A percentile compares a stretch with the other conserved stretches of the same genome.
Conservation (phyloP, 2,888 invertebrate species). For the Agrotis exclamationis region DNA sequence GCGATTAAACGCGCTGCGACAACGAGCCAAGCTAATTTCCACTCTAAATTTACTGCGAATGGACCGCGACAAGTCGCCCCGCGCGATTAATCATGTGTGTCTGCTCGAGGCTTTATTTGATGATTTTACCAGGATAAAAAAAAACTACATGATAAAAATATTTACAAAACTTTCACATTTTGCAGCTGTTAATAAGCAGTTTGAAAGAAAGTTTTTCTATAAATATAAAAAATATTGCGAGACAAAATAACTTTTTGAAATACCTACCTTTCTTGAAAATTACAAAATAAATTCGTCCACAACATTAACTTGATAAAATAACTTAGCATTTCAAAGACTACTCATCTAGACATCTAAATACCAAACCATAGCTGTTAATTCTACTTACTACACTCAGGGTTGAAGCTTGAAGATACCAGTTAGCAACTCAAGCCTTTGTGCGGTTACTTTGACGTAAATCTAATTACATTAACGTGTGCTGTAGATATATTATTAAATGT, state of each 20-base stretch:
- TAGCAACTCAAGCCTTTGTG: conserved; percentile 37
- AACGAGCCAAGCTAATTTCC: too few relatives aligned
- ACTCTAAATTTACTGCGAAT: too few relatives aligned
- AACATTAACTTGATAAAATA: neutral
- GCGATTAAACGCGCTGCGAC: too few relatives aligned
- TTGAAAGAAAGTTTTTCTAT: too few relatives aligned
- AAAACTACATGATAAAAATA: too few relatives aligned
- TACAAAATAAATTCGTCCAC: neutral
- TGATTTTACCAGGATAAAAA: too few relatives aligned
- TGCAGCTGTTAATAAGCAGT: too few relatives aligned
- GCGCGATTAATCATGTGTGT: too few relatives aligned
- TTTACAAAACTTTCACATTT: too few relatives aligned
- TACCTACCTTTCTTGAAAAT: neutral
- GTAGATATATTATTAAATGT: neutral
- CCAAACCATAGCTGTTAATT: neutral
- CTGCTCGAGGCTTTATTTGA: too few relatives aligned
- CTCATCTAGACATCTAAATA: conserved; percentile 3
- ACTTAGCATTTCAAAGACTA: neutral
- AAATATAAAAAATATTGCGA: neutral
- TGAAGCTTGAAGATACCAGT: conserved; percentile 22
- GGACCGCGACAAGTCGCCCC: too few relatives aligned
- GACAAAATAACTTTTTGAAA: neutral
- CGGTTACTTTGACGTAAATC: conserved; percentile 59
- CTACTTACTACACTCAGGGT: neutral
- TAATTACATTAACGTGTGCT: conserved; percentile 50